Percentiles rank a stretch among this genome's conserved stretches.
phyloP scores from a whole-genome alignment of 2,113 vertebrate species.

The Sitta europaea region DNA sequence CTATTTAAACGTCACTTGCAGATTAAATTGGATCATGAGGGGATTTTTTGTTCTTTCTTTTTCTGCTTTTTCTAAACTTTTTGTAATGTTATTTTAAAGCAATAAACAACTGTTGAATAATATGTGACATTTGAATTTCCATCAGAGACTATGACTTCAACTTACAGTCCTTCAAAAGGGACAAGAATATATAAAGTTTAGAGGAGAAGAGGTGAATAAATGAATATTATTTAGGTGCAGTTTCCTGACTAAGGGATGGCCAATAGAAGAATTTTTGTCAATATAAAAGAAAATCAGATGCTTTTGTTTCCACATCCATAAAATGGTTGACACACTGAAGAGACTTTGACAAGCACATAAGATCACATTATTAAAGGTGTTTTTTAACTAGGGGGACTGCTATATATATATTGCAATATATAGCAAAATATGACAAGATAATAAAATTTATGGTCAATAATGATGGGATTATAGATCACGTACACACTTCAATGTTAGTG shows the following conservation, averaged over 20 bases:
- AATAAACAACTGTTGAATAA: not conserved
- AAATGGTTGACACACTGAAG: not conserved
- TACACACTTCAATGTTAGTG: not conserved
- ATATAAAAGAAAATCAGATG: not conserved
- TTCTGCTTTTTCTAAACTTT: not conserved
- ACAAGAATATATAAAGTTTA: not conserved
- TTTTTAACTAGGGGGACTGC: not conserved
- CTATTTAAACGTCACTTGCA: slow-evolving; percentile 16
- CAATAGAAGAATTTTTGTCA: not conserved
- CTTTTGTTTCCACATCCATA: not conserved
- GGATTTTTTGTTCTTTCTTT: not conserved
- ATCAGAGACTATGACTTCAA: not conserved
- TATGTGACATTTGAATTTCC: not conserved
- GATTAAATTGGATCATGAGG: not conserved
- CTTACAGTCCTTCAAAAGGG: not conserved
- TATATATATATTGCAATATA: not conserved
- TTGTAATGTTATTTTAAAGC: not conserved
- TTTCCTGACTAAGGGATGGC: not conserved
- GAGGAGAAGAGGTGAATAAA: not conserved
- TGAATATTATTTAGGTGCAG: not conserved
- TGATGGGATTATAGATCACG: not conserved
- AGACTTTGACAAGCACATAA: not conserved
- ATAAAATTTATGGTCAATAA: not conserved
- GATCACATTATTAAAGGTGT: not conserved
- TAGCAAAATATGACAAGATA: not conserved